Conservation (phyloP, 2,113 vertebrate genomes). For the Andinoacara biseriatus region DNA sequence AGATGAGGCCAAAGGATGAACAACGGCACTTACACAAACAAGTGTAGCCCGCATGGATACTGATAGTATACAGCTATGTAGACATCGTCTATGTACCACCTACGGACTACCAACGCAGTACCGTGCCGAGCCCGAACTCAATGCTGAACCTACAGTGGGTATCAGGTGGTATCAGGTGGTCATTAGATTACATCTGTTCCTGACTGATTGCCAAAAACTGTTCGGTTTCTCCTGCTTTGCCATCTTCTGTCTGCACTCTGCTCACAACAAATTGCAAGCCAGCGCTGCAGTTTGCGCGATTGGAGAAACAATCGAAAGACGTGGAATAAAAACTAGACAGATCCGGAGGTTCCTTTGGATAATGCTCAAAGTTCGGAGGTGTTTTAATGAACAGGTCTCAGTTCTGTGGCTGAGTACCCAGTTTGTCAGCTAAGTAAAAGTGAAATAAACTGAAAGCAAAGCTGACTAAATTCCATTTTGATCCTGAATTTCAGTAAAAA, state of each 20-base stretch:
- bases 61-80: background rate
- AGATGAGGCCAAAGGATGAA: background rate
- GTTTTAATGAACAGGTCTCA: too few species aligned
- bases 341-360: background rate
- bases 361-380: background rate
- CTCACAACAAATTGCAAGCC: too few species aligned
- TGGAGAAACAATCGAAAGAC: background rate
- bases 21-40: background rate
- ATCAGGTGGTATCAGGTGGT: background rate
- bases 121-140: background rate
- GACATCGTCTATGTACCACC: background rate
- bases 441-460: too few species aligned
- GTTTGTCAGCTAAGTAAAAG: background rate
- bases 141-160: background rate
- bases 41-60: fast-evolving
- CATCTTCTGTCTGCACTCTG: background rate
- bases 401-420: too few species aligned
- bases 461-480: too few species aligned
- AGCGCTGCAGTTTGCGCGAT: background rate
- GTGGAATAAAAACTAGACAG: background rate
- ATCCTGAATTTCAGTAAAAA: too few species aligned
- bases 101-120: background rate
- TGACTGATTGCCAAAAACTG: background rate
- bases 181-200: background rate
- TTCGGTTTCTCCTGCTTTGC: background rate